Conservation (phyloP, 2,797 vertebrate species). For the Lepus townsendii region DNA sequence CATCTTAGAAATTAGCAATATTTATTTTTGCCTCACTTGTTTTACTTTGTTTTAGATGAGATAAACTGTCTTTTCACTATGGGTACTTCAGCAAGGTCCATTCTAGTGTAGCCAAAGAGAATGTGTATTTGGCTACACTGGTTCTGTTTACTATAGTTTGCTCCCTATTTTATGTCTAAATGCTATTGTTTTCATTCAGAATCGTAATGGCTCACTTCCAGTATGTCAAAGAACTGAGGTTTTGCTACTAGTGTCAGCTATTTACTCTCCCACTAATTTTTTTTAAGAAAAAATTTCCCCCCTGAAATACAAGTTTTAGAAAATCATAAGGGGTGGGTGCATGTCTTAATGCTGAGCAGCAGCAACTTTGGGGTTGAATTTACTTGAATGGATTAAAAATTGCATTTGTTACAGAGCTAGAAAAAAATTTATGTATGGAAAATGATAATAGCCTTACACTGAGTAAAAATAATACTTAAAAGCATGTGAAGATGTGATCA, state of each 20-base stretch:
- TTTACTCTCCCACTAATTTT: conserved; percentile 70
- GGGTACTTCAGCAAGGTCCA: conserved; percentile 84
- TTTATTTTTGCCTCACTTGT: conserved; percentile 84
- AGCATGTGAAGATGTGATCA: conserved; percentile 86
- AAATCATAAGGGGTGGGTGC: conserved; percentile 82
- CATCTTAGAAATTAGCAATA: conserved; percentile 85
- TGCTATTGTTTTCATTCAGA: conserved; percentile 70
- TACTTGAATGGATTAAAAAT: conserved; percentile 86
- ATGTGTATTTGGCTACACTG: conserved; percentile 72
- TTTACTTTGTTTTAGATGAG: conserved; percentile 75
- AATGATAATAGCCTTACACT: conserved; percentile 85
- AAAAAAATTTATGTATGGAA: conserved; percentile 84
- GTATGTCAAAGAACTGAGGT: conserved; percentile 75
- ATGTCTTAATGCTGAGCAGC: conserved; percentile 84
- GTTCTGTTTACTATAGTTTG: conserved; percentile 84
- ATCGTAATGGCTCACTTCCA: conserved; percentile 75
- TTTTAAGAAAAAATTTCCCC: background rate
- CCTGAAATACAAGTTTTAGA: conserved; percentile 74
- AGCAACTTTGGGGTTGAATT: conserved; percentile 82
- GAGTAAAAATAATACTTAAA: conserved; percentile 85
- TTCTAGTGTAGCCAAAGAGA: conserved; percentile 80
- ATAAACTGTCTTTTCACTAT: conserved; percentile 76
- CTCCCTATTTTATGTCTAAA: conserved; percentile 75
- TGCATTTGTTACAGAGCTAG: conserved; percentile 85
- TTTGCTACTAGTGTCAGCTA: conserved; percentile 77